Evolutionary conservation across 2,797 vertebrate genomes (phyloP).

Genomic region (Acomys russatus): DNA sequence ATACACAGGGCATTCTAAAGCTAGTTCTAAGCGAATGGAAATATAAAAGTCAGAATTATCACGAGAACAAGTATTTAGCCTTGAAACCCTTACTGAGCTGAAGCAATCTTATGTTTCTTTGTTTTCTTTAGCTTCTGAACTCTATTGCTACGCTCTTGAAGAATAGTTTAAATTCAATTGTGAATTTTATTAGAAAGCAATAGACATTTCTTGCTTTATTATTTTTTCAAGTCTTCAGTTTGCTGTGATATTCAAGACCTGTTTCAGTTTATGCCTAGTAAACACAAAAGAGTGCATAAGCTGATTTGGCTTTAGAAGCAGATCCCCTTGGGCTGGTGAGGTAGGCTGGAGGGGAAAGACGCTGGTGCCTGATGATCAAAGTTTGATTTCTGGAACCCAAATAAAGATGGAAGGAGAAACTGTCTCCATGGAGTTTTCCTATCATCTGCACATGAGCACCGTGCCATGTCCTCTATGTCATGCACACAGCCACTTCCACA

Average conservation of each 20-base stretch:
- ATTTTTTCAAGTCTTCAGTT: constrained; percentile 50
- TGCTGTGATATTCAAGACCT: constrained; percentile 67
- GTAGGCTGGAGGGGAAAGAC: not conserved
- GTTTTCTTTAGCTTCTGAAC: constrained; percentile 71
- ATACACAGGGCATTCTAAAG: not conserved
- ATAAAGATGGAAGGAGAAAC: not conserved
- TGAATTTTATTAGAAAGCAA: constrained; percentile 63
- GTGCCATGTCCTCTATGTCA: no score
- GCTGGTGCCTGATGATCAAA: not conserved
- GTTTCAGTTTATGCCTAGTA: not conserved
- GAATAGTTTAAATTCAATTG: constrained; percentile 75
- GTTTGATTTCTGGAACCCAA: not conserved
- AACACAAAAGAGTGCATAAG: constrained; percentile 69
- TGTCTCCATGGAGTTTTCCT: not conserved
- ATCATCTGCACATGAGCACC: not conserved
- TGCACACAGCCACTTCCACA: not conserved
- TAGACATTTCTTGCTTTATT: constrained; percentile 27
- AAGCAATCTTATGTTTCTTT: constrained; percentile 33
- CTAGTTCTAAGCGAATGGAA: constrained; percentile 20
- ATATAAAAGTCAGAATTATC: not conserved
- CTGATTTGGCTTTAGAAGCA: constrained; percentile 43
- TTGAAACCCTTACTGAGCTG: constrained; percentile 50
- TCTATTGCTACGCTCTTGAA: constrained; percentile 81
- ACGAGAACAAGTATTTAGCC: not conserved
- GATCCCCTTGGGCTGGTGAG: not conserved